These are phyloP conservation scores for Drosophila flavopinicola DNA, from an alignment of 2,888 invertebrate species.

Conservation along the genomic window DNA sequence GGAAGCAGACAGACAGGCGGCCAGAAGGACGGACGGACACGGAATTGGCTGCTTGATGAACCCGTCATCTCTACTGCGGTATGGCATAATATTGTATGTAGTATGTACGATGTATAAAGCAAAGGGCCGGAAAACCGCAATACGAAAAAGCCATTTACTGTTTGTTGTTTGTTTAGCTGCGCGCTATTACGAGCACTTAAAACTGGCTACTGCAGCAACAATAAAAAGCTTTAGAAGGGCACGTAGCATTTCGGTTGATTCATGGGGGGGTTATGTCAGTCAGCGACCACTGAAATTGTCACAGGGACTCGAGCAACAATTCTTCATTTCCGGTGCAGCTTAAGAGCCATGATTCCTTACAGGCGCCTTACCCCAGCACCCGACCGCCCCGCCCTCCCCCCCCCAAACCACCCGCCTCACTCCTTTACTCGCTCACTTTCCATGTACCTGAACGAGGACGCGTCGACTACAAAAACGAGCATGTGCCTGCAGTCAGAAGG, in stretches of 20 bases:
- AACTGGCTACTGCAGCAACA: conserved; percentile 41
- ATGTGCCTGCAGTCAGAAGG: conserved; percentile 17
- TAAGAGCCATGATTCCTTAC: conserved; percentile 77
- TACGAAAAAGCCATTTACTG: conserved; percentile 70
- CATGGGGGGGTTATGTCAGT: conserved; percentile 36
- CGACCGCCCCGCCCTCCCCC: conserved; percentile 16
- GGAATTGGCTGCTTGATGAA: conserved; percentile 46
- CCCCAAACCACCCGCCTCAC: neutral
- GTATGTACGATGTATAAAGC: conserved; percentile 9
- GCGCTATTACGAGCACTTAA: conserved; percentile 72
- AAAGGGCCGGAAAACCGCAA: conserved; percentile 67
- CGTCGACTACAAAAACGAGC: conserved; percentile 23
- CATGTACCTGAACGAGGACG: conserved; percentile 18
- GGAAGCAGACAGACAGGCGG: conserved; percentile 52
- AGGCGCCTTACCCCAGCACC: neutral
- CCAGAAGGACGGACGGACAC: neutral
- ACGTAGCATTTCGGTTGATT: conserved; percentile 50
- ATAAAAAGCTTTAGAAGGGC: conserved; percentile 23
- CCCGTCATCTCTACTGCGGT: conserved; percentile 28
- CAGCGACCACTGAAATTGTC: conserved; percentile 61
- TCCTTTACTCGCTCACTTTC: no score
- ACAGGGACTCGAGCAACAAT: conserved; percentile 66
- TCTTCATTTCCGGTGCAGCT: conserved; percentile 81
- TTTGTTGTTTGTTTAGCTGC: conserved; percentile 40
- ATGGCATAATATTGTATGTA: neutral